Base-by-base conservation (phyloP, 2,888 invertebrate genomes). In the Trichogramma evanescens region DNA sequence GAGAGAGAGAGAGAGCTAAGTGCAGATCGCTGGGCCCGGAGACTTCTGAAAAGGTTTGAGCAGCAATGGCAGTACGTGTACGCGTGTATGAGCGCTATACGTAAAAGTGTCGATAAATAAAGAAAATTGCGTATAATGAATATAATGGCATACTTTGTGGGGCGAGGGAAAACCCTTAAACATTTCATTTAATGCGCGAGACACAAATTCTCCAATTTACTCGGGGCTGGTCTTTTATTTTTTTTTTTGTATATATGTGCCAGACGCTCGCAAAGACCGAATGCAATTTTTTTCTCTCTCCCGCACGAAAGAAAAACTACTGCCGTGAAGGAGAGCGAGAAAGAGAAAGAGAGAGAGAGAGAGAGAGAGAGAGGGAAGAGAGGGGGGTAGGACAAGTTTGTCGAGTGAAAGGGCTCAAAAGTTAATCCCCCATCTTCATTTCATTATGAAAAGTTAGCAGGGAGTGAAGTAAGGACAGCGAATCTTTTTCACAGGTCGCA, bases 401-500 rank as follows among this genome's bases (percentile, higher is more conserved):
- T 4, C n/a, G 44, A 44, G 13, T 45, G 48, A 45, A 50, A 52
- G 60, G 53, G 56, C 59, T 56, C 56, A 52, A 50, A 63, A 63
- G 61, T 63, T 61, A 63, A 61, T 61, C 62, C 57, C 26, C 26
- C 58, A 58, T 54, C 55, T 64, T 62, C 59, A 62, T 64, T 64
- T 59, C 59, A 59, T 64, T 62, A 62, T 59, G 64, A 62, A 64
- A 64, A 62, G 62, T 59, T 62, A 58, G 59, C 56, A 49, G 42
- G 42, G 51, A 54, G 54, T 43, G 10, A 39, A 49, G 46, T 49
- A 6, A 7, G 41, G 54, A 6, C 7, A 50, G 61, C 56, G 58
- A 61, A 63, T 63, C 61, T 63, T 59, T 63, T 62, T 61, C 54
- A 64, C 64, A 64, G 64, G 50, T 62, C 59, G 62, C 64, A 55